Evolutionary conservation across 1,140 invertebrate species (phyloP), one percentile per base, ranked within the genome.

Genomic region (Drosophila auraria): DNA sequence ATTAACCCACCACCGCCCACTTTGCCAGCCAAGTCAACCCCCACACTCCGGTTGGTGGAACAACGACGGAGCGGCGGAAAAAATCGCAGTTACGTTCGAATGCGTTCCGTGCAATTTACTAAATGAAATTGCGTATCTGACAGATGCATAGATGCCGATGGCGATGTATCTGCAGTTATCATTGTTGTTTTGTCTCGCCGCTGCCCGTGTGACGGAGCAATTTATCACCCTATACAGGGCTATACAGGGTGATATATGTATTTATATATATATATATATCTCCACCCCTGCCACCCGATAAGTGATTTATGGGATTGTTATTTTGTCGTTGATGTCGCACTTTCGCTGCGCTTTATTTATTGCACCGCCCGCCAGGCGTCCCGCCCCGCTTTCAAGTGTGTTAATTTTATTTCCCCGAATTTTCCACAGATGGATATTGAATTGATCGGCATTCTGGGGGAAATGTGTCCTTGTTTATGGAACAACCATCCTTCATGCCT

Each of bases 301-400:
- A 90, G 86, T 89, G 86, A 89, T 89, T 89, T 89, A 89, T 89
- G 75, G 79, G 78, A 90, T 89, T 89, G 86, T 89, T 89, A 89
- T 89, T 89, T 89, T 82, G 86, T 89, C 82, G 86, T 90, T 90
- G 74, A 82, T 90, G 86, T 90, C 86, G 84, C 84, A 84, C 82
- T 89, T 89, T 78, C 82, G 72, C 63, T 66, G 82, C 82, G 76
- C 83, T 89, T 89, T 89, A 89, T 89, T 89, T 89, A 89, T 89
- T 76, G 74, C 75, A 23, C 49, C 15, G 65, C 33, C 53, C 8
- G 33, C 33, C 53, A 53, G n/a, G 51, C 20, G 30, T 3, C 25
- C 60, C 17, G 14, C 33, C 23, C 49, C 77, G 60, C 80, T 70
- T 64, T 89, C 69, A 75, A 81, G 81, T 78, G 84, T 70, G 84